Evolutionary conservation across 2,113 vertebrate genomes (phyloP).

Genomic region (Phrynosoma platyrhinos): DNA sequence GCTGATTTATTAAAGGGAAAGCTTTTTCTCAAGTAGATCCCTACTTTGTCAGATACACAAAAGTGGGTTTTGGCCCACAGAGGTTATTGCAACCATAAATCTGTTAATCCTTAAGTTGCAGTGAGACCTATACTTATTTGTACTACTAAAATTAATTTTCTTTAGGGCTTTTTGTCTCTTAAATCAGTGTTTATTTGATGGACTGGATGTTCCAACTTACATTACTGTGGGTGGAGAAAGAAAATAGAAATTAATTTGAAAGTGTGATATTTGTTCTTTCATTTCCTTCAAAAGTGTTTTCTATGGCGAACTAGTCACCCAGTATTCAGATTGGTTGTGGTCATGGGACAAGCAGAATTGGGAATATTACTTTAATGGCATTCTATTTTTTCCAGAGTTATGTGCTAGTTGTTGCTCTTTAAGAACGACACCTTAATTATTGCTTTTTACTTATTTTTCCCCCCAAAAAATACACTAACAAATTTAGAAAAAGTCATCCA

Average conservation of each 20-base stretch:
- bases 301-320: too few relatives aligned
- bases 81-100: neutral
- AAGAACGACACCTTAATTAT: neutral
- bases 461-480: too few relatives aligned
- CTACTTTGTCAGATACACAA: neutral
- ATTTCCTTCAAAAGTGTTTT: too few relatives aligned
- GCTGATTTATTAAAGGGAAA: neutral
- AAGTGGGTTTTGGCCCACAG: neutral
- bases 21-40: neutral
- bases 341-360: neutral
- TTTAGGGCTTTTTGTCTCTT: neutral
- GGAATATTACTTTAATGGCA: too few relatives aligned
- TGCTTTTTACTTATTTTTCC: neutral
- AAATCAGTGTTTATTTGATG: neutral
- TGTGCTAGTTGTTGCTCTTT: neutral
- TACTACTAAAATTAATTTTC: neutral
- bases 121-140: neutral
- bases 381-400: neutral
- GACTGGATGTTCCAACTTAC: neutral
- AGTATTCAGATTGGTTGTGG: too few relatives aligned
- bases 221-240: neutral
- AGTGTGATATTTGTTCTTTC: conserved; percentile 9
- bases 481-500: too few relatives aligned
- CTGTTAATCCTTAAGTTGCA: neutral
- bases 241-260: neutral